Evolutionary conservation across 2,797 vertebrate species (phyloP), one percentile per base, ranked within the genome.

Genomic region (Bufotes viridis): DNA sequence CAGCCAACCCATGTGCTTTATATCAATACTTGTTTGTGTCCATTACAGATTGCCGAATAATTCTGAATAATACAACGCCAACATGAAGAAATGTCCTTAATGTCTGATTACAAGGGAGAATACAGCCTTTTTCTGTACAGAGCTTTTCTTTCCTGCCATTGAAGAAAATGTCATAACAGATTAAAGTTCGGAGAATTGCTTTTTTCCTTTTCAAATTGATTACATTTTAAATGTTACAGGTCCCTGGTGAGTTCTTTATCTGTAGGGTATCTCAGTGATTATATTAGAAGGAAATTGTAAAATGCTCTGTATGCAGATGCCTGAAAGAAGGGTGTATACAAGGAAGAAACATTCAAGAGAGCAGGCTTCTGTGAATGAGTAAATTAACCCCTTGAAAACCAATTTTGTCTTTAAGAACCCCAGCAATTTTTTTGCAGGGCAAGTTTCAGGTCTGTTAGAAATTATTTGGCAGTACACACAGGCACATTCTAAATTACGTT

Each of bases 181-280:
- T 70, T 72, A 79, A 26, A 49, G 63, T 81, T 81, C 78, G 72
- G 24, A 63, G 63, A 86, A 87, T 8, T 26, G 53, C 78, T 72
- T 74, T 58, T 81, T 85, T 74, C 58, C 42, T 78, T 85, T 65
- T 53, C 75, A 49, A 87, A 80, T 87, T 81, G 85, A 87, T 87
- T 87, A 72, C 24, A 60, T 80, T 87, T 67, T 70, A 87, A 70
- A 87, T 74, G 78, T 49, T 74, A 55, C 78, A 49, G 26, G 20
- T 29, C 22, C 85, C 85, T 49, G 78, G 63, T 72, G 78, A 49
- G 85, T 22, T 72, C 70, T 65, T 57, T 87, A 81, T 81, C 85
- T 81, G 63, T 87, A 74, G 85, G 78, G 53, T 81, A 81, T 81
- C 55, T 61, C 29, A n/a, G 67, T 60, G 78, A 81, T 85, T 85